Evolutionary conservation across 1,140 invertebrate species (phyloP).

Genomic region (Ceratina japonica): DNA sequence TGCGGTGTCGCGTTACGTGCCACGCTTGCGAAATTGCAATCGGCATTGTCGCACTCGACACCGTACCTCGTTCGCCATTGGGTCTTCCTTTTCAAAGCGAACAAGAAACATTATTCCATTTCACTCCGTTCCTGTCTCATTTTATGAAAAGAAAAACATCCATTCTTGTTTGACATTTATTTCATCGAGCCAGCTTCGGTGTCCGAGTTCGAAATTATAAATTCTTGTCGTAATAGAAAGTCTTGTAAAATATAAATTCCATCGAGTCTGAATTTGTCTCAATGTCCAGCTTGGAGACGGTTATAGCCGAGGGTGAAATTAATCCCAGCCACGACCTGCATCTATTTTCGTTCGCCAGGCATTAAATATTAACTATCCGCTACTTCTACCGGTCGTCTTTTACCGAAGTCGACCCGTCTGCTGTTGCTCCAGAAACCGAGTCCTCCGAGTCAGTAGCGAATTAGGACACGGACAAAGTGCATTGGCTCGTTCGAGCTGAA

Average conservation of each 20-base stretch:
- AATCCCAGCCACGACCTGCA: not conserved
- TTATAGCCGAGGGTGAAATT: not conserved
- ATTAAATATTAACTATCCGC: not conserved
- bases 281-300: no score
- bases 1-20: constrained; percentile 44
- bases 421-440: constrained; percentile 51
- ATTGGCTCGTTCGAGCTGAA: constrained; percentile 18
- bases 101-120: not conserved
- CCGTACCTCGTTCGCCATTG: constrained; percentile 19
- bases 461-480: constrained; percentile 62
- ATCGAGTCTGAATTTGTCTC: no score
- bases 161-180: not conserved
- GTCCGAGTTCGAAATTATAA: not conserved
- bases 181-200: not conserved
- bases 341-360: not conserved
- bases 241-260: no score
- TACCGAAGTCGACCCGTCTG: not conserved
- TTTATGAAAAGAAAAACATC: not conserved
- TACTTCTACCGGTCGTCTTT: not conserved
- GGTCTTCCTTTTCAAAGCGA: constrained; percentile 28
- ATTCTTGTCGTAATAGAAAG: no score
- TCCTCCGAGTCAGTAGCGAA: constrained; percentile 66
- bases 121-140: not conserved
- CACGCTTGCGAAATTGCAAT: constrained; percentile 45
- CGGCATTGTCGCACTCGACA: constrained; percentile 29